These are phyloP conservation scores for Platalea minor DNA, from an alignment of 2,797 vertebrate genomes.

Conservation along the genomic window DNA sequence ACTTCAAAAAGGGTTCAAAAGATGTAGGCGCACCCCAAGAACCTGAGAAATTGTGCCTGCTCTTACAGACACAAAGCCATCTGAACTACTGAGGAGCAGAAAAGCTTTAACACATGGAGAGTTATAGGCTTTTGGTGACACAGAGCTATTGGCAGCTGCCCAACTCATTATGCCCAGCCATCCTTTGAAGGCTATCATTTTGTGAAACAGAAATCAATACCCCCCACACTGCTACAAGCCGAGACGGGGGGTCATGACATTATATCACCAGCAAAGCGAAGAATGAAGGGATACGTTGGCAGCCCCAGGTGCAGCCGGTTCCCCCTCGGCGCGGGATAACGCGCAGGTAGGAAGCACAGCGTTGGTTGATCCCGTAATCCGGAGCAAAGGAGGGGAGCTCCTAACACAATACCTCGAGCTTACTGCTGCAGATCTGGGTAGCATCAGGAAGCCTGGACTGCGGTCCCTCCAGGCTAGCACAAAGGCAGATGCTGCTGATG, in stretches of 20 bases:
- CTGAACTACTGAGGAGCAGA: slow-evolving; percentile 19
- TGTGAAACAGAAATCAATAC: neutral
- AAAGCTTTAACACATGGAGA: neutral
- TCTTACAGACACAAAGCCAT: slow-evolving; percentile 18
- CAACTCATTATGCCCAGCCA: slow-evolving; percentile 14
- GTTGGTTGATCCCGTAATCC: accelerated
- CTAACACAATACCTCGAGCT: neutral
- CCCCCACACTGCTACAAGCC: neutral
- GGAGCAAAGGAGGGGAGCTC: neutral
- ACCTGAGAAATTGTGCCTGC: neutral
- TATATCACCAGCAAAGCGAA: neutral
- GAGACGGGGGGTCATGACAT: neutral
- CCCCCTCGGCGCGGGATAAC: accelerated
- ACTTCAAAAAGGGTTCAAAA: slow-evolving; percentile 33
- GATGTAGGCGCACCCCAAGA: neutral
- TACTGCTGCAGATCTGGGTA: neutral
- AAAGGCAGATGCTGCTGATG: neutral
- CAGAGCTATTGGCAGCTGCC: neutral
- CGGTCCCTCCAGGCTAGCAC: neutral
- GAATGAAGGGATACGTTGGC: accelerated
- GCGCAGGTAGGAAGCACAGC: accelerated
- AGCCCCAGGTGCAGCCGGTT: too few relatives aligned
- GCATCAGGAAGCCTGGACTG: neutral
- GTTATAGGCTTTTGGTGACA: neutral
- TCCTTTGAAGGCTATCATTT: neutral